Evolutionary conservation across 2,113 vertebrate species (phyloP), one percentile per base, ranked within the genome.

Genomic region (Semicossyphus pulcher): DNA sequence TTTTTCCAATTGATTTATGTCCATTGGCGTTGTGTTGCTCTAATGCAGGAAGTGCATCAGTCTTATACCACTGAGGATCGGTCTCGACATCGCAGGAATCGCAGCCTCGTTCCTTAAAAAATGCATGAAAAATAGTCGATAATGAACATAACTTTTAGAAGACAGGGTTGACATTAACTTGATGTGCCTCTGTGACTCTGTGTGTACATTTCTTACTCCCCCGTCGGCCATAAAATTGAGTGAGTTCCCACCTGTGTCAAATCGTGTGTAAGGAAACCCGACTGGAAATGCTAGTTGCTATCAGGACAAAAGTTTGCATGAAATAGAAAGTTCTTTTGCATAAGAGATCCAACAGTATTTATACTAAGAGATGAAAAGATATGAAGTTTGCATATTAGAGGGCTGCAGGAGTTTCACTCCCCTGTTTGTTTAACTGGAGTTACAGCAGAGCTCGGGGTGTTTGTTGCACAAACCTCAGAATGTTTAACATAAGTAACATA

Each of bases 171-270:
- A 71, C 70, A 31, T 66, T 57, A 42, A 62, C 2, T 14, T 12
- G 31, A 10, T 41, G 21, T 31, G 58, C 60, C 57, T 51, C 45
- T 42, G 10, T 68, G 67, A 47, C 45, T 37, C 29, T 16, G 42
- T 57, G 53, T 66, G 51, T 41, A 20, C 26, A 41, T 75, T 61
- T 78, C 25, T 25, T 41, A 78, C 42, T 53, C 63, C 58, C 63
- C n/a, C n/a, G 16, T n/a, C 11, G 15, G 21, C 23, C 37, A 68
- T 67, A 76, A 64, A 76, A 73, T 5, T 8, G 15, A 59, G 3
- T 9, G 16, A 32, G 25, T 78, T 79, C 60, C 66, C 76, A 83
- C 72, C 34, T 80, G 61, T 60, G 74, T 81, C 52, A 74, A 54
- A 76, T 44, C 21, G 15, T 29, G 10, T 11, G 16, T 7, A 34